Percentiles rank a stretch among this genome's conserved stretches.
Evolutionary conservation across 2,113 vertebrate species (phyloP).

Genomic region (Nycticryphes semicollaris): DNA sequence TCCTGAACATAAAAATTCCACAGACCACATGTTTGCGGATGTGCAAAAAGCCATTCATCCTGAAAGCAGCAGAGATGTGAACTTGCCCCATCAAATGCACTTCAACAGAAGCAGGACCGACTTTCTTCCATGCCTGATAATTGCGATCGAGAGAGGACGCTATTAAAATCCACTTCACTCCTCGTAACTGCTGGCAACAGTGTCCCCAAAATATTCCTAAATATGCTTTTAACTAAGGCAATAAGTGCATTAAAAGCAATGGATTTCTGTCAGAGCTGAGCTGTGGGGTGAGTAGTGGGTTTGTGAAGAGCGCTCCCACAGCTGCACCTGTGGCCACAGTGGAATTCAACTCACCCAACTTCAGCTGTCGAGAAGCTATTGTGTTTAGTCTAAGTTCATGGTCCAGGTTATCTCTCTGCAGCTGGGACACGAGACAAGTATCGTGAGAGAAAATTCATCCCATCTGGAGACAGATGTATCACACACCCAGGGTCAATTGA

Average conservation of each 20-base stretch:
- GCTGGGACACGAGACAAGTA: not conserved
- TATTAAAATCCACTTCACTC: not conserved
- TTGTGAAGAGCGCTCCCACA: not conserved
- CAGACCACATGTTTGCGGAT: not conserved
- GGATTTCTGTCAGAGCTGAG: not conserved
- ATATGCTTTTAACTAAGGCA: not conserved
- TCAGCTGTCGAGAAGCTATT: not conserved
- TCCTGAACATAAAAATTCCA: not conserved
- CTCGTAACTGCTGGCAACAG: not conserved
- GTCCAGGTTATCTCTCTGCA: not conserved
- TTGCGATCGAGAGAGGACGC: not conserved
- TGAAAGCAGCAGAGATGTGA: not conserved
- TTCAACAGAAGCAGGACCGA: not conserved
- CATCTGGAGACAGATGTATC: not conserved
- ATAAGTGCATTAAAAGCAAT: not conserved
- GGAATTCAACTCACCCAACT: not conserved
- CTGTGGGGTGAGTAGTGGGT: not conserved
- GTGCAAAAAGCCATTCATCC: not conserved
- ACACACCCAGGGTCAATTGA: accelerated
- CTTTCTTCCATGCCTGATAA: not conserved
- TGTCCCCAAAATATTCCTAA: not conserved
- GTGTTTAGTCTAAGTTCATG: not conserved
- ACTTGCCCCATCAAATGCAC: not conserved
- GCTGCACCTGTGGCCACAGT: not conserved
- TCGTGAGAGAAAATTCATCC: not conserved